Evolutionary conservation across 2,113 vertebrate genomes (phyloP).

Genomic region (Cephalopholis sonnerati): DNA sequence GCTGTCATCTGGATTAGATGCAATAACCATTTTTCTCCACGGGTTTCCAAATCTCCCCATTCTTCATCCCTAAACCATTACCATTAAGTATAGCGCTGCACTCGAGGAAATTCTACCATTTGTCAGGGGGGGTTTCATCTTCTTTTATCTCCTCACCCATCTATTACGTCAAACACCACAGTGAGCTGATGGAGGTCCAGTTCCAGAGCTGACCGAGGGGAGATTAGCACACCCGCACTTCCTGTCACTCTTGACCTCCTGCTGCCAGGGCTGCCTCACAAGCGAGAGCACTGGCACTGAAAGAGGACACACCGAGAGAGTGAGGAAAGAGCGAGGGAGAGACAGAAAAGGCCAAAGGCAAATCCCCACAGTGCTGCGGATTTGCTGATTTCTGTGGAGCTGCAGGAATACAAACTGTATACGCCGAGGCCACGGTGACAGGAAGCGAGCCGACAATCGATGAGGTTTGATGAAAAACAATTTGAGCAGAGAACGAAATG

Average conservation of each 20-base stretch:
- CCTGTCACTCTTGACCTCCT: slow-evolving; percentile 68
- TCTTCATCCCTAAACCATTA: slow-evolving; percentile 58
- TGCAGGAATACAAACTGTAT: slow-evolving; percentile 16
- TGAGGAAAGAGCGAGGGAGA: slow-evolving; percentile 16
- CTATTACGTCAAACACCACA: slow-evolving; percentile 62
- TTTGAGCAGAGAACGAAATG: slow-evolving; percentile 42
- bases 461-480: slow-evolving; percentile 60
- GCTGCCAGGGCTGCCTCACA: slow-evolving; percentile 41
- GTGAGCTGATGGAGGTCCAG: slow-evolving; percentile 60
- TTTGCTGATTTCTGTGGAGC: slow-evolving; percentile 11
- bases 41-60: slow-evolving; percentile 27
- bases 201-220: slow-evolving; percentile 37
- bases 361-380: slow-evolving; percentile 27
- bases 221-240: slow-evolving; percentile 68
- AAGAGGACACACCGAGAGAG: slow-evolving; percentile 18
- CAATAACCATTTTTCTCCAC: slow-evolving; percentile 67
- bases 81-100: slow-evolving; percentile 46
- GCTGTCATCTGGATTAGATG: slow-evolving; percentile 73
- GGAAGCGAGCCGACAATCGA: slow-evolving; percentile 43
- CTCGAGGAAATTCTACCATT: slow-evolving; percentile 62
- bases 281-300: slow-evolving; percentile 14
- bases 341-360: slow-evolving; percentile 34
- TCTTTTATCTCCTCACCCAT: slow-evolving; percentile 62
- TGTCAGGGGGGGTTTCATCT: slow-evolving; percentile 50
- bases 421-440: slow-evolving; percentile 9